Conservation (phyloP, 2,113 vertebrate genomes). For the Corythaixoides concolor region DNA sequence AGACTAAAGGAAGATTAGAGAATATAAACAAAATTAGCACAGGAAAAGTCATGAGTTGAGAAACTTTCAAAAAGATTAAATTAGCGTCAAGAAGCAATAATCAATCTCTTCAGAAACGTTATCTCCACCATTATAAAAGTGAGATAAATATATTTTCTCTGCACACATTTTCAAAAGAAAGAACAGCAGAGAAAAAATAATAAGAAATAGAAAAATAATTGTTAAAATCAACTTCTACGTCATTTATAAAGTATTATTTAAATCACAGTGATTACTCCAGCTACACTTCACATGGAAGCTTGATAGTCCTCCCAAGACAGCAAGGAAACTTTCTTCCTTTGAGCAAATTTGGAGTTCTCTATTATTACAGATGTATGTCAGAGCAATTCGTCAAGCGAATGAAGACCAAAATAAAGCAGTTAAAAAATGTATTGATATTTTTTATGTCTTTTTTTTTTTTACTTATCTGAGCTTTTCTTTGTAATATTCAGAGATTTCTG, state of each 20-base stretch:
- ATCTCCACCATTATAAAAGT: background rate
- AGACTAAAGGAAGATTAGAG: background rate
- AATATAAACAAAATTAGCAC: background rate
- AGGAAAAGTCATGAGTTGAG: background rate
- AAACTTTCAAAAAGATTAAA: background rate
- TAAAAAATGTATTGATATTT: rapidly evolving
- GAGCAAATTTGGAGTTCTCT: background rate
- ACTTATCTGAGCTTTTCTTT: background rate
- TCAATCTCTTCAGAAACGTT: background rate
- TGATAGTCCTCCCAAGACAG: background rate
- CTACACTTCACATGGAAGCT: background rate
- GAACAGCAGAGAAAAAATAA: background rate
- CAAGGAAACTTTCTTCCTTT: background rate
- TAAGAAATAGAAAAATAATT: background rate
- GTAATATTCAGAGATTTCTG: background rate
- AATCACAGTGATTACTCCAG: background rate
- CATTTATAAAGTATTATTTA: background rate
- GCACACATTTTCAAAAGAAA: background rate
- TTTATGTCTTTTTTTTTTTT: background rate
- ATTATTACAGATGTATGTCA: background rate
- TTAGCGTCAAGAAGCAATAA: background rate
- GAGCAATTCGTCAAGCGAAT: background rate
- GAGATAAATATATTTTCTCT: background rate
- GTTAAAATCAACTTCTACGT: background rate
- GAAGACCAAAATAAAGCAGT: background rate